A percentile compares a stretch with the other conserved stretches of the same genome.
These are phyloP conservation scores for Heliocidaris tuberculata DNA, from an alignment of 35 echinoderm and acorn worm species.

Conservation along the genomic window DNA sequence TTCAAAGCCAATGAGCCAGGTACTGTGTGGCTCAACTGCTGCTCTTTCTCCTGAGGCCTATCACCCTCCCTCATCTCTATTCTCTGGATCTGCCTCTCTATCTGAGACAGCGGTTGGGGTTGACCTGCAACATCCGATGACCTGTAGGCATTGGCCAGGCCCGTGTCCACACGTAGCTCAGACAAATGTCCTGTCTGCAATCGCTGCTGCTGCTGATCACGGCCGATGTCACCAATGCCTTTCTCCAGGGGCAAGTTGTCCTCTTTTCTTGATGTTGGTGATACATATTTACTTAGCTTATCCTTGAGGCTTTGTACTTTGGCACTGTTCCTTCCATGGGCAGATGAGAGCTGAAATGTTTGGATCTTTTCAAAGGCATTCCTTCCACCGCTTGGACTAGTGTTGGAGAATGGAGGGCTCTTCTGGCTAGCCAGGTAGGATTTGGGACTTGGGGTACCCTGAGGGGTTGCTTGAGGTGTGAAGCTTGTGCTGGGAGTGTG, in stretches of 20 bases:
- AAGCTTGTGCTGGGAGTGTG: background rate
- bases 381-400: background rate
- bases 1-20: background rate
- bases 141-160: background rate
- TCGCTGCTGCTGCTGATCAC: conserved; percentile 7
- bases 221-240: background rate
- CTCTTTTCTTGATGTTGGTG: conserved; percentile 4
- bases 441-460: background rate
- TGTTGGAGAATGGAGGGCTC: conserved; percentile 10
- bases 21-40: background rate
- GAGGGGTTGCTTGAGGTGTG: background rate
- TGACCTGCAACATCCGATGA: background rate
- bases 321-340: conserved; percentile 45
- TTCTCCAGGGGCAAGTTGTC: background rate
- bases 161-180: background rate
- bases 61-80: background rate
- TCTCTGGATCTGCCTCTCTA: conserved; percentile 28
- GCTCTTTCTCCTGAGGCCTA: background rate
- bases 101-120: background rate
- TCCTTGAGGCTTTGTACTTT: conserved; percentile 46
- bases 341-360: conserved; percentile 28
- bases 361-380: conserved; percentile 48
- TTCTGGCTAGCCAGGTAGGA: conserved; percentile 2
- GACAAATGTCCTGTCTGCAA: background rate
- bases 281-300: conserved; percentile 25